A percentile compares a stretch with the other conserved stretches of the same genome.
These are phyloP conservation scores for Drosophila recens DNA, from an alignment of 2,888 invertebrate genomes.

Conservation along the genomic window DNA sequence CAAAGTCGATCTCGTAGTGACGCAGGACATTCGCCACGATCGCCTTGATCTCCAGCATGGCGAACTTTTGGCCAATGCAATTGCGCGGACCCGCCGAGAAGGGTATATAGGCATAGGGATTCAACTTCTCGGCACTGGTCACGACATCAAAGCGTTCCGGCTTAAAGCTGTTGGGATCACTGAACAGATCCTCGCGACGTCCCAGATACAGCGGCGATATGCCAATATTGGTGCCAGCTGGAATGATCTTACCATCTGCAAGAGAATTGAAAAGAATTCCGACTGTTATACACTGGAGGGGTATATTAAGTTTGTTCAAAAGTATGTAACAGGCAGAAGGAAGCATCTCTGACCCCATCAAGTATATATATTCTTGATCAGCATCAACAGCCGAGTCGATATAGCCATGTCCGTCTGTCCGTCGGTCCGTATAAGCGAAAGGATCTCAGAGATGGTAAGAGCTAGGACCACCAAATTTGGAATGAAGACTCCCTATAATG, in stretches of 20 bases:
- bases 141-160: slow-evolving; percentile 84
- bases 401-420: no score
- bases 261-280: no score
- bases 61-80: slow-evolving; percentile 85
- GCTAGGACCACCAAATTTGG: no score
- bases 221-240: slow-evolving; percentile 84
- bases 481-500: no score
- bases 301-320: no score
- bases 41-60: slow-evolving; percentile 84
- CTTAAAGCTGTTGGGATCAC: slow-evolving; percentile 80
- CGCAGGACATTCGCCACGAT: slow-evolving; percentile 82
- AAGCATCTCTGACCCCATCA: no score
- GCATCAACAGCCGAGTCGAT: no score
- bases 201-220: slow-evolving; percentile 82
- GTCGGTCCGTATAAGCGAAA: no score
- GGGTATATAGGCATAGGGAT: slow-evolving; percentile 84
- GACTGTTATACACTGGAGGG: no score
- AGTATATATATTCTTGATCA: no score
- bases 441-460: no score
- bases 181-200: slow-evolving; percentile 78
- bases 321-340: no score
- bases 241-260: slow-evolving; percentile 83
- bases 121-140: slow-evolving; percentile 79
- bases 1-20: slow-evolving; percentile 80
- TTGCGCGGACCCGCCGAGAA: slow-evolving; percentile 85